Base-by-base conservation (phyloP, 1,140 invertebrate species). In the Lasioglossum baleicum region DNA sequence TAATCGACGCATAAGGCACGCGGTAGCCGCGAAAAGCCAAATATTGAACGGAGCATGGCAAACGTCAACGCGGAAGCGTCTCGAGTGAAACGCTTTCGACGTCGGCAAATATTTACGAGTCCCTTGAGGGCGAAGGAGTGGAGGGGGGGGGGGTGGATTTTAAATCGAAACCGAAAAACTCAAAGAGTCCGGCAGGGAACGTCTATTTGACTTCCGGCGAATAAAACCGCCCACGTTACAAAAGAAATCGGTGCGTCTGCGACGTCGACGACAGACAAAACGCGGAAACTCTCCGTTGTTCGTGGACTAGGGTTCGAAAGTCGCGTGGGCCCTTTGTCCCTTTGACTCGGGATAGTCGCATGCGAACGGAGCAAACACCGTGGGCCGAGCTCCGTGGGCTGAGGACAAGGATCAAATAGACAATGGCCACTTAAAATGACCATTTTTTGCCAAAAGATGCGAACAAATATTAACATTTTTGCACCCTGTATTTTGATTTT, bases 71-170 rank as follows among this genome's bases (percentile, higher is more conserved):
- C 56, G 58, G 75, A 77, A 69, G 26, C 65, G 48, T 35, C 31
- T 74, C 42, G 17, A 13, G 4, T 20, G 53, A 61, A 79, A 26
- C 61, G 40, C 15, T 53, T 70, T 48, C 53, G 71, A 53, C 53
- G 31, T 26, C n/a, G 44, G 26, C 44, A 83, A 83, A 80, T 71
- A 69, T 83, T 78, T 42, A 56, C 67, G 44, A 40, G 17, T 35
- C 53, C 44, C 40, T 67, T 67, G 13, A 44, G 44, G 44, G 4
- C 8, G 7, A 11, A 44, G 35, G 63, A 8, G 66, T 26, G 35
- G 42, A n/a, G 26, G 63, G 11, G 56, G 35, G 44, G 51, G 26
- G 58, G 7, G 67, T 35, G 44, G 51, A 68, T 64, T 51, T 48
- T 51, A 58, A 53, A 71, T 69, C 53, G 56, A 53, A 48, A 11